These are phyloP conservation scores for Panagrolaimus sp. DNA, from an alignment of 1,140 invertebrate genomes.

Conservation along the genomic window DNA sequence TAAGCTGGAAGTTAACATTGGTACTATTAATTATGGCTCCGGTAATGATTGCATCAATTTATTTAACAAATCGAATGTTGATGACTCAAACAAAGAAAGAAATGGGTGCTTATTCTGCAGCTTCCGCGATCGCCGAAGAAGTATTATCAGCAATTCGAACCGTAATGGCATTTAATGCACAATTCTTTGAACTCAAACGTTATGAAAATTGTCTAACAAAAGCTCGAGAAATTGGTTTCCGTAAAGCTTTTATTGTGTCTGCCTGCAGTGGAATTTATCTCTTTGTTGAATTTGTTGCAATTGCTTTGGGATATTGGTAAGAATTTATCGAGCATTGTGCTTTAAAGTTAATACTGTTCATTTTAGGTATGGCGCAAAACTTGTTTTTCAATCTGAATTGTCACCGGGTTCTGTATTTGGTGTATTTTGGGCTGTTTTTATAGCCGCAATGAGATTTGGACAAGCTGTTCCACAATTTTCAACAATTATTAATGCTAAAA, in stretches of 20 bases:
- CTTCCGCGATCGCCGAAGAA: background rate
- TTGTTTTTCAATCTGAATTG: slow-evolving; percentile 62
- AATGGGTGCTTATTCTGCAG: slow-evolving; percentile 51
- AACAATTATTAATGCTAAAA: slow-evolving; percentile 70
- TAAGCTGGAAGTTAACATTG: slow-evolving; percentile 14
- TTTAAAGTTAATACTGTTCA: no score
- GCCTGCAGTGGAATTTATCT: background rate
- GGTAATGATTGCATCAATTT: slow-evolving; percentile 5
- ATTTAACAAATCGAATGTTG: slow-evolving; percentile 18
- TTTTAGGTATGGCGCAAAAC: slow-evolving; percentile 31
- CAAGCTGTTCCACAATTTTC: slow-evolving; percentile 75
- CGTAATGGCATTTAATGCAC: slow-evolving; percentile 17
- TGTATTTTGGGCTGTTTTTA: slow-evolving; percentile 75
- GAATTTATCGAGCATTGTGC: background rate
- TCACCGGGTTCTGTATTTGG: slow-evolving; percentile 68
- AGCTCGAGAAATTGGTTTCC: background rate
- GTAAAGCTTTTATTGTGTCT: background rate
- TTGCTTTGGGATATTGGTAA: slow-evolving; percentile 2
- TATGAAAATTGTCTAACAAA: background rate
- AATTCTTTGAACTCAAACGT: slow-evolving; percentile 11
- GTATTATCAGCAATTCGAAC: background rate
- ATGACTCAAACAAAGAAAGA: slow-evolving; percentile 47
- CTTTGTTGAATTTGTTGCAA: slow-evolving; percentile 16
- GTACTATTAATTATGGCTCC: background rate
- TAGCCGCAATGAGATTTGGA: slow-evolving; percentile 76